These are phyloP conservation scores for Mactra quadrangularis DNA, from an alignment of 1,140 invertebrate species.

Conservation along the genomic window DNA sequence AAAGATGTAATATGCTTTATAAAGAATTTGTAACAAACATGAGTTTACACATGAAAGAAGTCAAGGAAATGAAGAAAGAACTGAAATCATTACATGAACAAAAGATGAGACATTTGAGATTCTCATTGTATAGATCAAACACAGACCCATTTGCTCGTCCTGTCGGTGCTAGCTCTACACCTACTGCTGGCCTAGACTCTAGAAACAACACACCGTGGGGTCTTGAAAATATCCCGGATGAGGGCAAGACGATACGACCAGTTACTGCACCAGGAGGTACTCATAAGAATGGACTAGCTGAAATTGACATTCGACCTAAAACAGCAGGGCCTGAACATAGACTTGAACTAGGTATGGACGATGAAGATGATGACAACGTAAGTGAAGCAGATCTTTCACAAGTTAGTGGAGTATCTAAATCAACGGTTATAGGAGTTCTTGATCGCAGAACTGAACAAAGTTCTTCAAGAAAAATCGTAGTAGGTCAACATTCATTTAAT, in stretches of 20 bases:
- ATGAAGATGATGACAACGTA: neutral
- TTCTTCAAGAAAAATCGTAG: slow-evolving; percentile 37
- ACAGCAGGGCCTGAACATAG: slow-evolving; percentile 3
- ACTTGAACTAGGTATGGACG: neutral
- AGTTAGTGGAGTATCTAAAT: slow-evolving; percentile 23
- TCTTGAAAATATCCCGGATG: slow-evolving; percentile 22
- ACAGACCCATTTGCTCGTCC: slow-evolving; percentile 32
- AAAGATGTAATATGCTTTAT: slow-evolving; percentile 38
- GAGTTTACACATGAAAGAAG: slow-evolving; percentile 44
- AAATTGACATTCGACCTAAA: slow-evolving; percentile 27
- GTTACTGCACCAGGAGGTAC: slow-evolving; percentile 31
- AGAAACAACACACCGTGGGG: slow-evolving; percentile 47
- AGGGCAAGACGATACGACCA: slow-evolving; percentile 9
- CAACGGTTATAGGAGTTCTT: slow-evolving; percentile 38
- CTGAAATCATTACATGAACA: slow-evolving; percentile 41
- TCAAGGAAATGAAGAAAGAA: slow-evolving; percentile 36
- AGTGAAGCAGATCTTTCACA: slow-evolving; percentile 31
- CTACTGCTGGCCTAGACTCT: slow-evolving; percentile 16
- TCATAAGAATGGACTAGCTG: neutral
- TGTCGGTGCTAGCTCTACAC: neutral
- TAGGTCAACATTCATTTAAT: slow-evolving; percentile 29
- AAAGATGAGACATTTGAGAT: slow-evolving; percentile 41
- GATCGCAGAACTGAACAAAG: slow-evolving; percentile 34
- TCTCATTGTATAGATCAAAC: slow-evolving; percentile 33
- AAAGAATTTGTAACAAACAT: slow-evolving; percentile 53